A percentile compares a stretch with the other conserved stretches of the same genome.
phyloP scores from a whole-genome alignment of 2,797 vertebrate species.

The Clarias laeviceps region DNA sequence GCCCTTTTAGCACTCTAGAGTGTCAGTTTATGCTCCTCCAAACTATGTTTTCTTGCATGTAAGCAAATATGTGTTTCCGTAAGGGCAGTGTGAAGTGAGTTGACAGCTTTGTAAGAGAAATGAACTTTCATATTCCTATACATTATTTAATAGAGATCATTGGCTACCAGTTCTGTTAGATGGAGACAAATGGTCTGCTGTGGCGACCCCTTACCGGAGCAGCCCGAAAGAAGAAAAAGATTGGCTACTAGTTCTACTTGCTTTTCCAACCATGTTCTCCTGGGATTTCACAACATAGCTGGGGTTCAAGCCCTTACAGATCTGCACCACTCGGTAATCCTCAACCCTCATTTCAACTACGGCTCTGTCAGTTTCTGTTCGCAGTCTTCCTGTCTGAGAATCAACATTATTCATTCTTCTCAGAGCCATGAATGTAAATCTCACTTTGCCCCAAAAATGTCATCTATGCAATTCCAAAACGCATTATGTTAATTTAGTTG shows the following conservation, averaged over 20 bases:
- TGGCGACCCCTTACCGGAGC: too few relatives aligned
- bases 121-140: background rate
- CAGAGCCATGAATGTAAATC: background rate
- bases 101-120: background rate
- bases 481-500: background rate
- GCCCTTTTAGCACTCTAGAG: background rate
- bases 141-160: background rate
- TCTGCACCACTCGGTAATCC: background rate
- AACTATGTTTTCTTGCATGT: background rate
- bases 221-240: too few relatives aligned
- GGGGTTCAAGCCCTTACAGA: background rate
- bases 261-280: background rate
- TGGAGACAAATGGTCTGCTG: too few relatives aligned
- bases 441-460: background rate
- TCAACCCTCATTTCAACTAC: background rate
- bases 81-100: background rate
- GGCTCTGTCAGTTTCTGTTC: background rate
- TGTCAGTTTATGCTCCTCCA: background rate
- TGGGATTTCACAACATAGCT: background rate
- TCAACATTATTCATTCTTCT: background rate
- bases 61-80: background rate
- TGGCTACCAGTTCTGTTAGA: background rate
- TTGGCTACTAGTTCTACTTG: background rate
- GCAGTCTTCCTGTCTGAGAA: background rate
- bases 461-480: background rate